Conservation (phyloP, 1,140 invertebrate species). For the Drosophila melanogaster region Release_6_plus_ISO1_MT NC_004354.4:17031501-17032000, state of each 20-base stretch:
- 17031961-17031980: no score
- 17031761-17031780: conserved; percentile 26
- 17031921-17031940: conserved; percentile 17
- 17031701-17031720: conserved; percentile 1
- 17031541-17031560: not conserved
- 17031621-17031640: conserved; percentile 39
- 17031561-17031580: conserved; percentile 16
- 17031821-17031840: conserved; percentile 77
- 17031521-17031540: conserved; percentile 34
- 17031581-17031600: conserved; percentile 1
- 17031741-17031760: conserved; percentile 5
- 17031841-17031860: conserved; percentile 51
- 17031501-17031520: not conserved
- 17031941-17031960: no score
- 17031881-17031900: not conserved
- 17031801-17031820: conserved; percentile 67
- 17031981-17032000: no score
- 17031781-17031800: conserved; percentile 19
- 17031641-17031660: conserved; percentile 44
- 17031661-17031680: conserved; percentile 24
- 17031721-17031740: conserved; percentile 11
- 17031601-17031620: conserved; percentile 5
- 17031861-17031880: not conserved
- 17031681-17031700: not conserved
- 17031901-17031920: conserved; percentile 1